Evolutionary conservation across 2,888 invertebrate species (phyloP).

Genomic region (Argyresthia albistria): DNA sequence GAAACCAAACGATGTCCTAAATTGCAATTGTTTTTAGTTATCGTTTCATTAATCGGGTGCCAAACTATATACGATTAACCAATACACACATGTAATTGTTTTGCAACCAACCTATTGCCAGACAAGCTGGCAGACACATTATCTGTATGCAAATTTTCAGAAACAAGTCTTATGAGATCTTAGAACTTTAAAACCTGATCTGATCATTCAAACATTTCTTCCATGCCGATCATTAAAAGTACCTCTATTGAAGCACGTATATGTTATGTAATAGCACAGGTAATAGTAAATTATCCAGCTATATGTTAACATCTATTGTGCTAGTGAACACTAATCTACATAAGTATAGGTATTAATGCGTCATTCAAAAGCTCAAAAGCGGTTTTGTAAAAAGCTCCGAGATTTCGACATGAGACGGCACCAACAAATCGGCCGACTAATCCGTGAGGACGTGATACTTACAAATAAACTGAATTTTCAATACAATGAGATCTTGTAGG

Average conservation of each 20-base stretch:
- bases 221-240: no score
- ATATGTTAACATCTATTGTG: slow-evolving; percentile 61
- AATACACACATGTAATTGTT: no score
- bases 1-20: no score
- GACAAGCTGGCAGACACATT: no score
- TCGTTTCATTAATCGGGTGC: no score
- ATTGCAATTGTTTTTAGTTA: no score
- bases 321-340: slow-evolving; percentile 56
- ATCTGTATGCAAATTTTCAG: neutral
- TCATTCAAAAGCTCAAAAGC: slow-evolving; percentile 47
- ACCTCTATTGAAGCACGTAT: no score
- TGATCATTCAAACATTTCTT: neutral
- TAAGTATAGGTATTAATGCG: slow-evolving; percentile 70
- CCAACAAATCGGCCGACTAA: neutral
- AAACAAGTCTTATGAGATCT: neutral
- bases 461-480: slow-evolving; percentile 41
- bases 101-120: no score
- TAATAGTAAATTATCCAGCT: slow-evolving; percentile 43
- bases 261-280: slow-evolving; percentile 8
- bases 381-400: slow-evolving; percentile 44
- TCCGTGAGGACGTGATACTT: slow-evolving; percentile 13
- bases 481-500: slow-evolving; percentile 36
- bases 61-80: no score
- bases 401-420: slow-evolving; percentile 37
- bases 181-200: neutral